phyloP scores from a whole-genome alignment of 2,888 invertebrate species.

The Eupithecia centaureata region DNA sequence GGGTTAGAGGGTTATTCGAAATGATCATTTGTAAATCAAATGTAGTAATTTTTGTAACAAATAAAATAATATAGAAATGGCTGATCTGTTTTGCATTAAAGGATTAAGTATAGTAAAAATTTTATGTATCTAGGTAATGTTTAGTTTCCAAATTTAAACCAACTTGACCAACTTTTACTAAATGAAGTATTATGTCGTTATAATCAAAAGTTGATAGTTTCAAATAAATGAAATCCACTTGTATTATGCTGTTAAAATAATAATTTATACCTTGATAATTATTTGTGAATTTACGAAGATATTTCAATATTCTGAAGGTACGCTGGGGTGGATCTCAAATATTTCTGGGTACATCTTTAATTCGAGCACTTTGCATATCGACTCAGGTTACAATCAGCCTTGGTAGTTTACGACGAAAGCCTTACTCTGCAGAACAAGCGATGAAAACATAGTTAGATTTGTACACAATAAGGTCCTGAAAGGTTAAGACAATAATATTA shows the following conservation, averaged over 20 bases:
- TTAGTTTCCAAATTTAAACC: background rate
- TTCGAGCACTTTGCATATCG: slow-evolving; percentile 31
- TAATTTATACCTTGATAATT: slow-evolving; percentile 41
- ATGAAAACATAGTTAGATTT: slow-evolving; percentile 55
- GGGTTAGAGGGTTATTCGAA: slow-evolving; percentile 13
- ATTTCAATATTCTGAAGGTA: slow-evolving; percentile 31
- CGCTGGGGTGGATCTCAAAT: slow-evolving; percentile 9
- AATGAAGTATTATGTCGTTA: background rate
- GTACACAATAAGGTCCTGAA: slow-evolving; percentile 56
- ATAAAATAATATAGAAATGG: background rate
- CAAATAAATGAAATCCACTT: slow-evolving; percentile 24
- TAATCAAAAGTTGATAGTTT: slow-evolving; percentile 8
- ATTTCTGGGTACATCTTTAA: slow-evolving; percentile 24
- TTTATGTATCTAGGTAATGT: slow-evolving; percentile 8
- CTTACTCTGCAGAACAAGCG: slow-evolving; percentile 68
- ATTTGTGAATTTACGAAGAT: slow-evolving; percentile 34
- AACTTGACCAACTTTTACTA: background rate
- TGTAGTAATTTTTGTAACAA: background rate
- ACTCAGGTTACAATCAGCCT: slow-evolving; percentile 41
- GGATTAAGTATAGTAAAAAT: background rate
- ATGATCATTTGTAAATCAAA: slow-evolving; percentile 1
- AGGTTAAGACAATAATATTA: slow-evolving; percentile 53
- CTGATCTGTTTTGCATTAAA: background rate
- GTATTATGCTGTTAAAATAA: slow-evolving; percentile 17
- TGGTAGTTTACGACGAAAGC: slow-evolving; percentile 48